Conservation (phyloP, 1,140 invertebrate genomes). For the Drosophila lini region DNA sequence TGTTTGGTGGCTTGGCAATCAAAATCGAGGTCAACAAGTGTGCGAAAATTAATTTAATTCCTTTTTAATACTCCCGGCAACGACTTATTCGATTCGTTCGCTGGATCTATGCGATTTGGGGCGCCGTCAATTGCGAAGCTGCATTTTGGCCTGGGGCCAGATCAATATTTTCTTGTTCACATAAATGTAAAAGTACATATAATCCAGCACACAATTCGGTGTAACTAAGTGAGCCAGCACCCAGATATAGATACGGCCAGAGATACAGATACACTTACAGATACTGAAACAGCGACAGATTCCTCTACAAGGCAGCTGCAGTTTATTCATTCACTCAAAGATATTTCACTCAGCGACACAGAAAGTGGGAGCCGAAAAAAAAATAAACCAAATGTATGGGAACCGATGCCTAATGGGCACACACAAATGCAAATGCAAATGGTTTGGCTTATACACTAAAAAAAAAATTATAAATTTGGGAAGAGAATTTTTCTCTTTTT, state of each 20-base stretch:
- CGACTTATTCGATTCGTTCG: constrained; percentile 18
- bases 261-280: background rate
- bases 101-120: constrained; percentile 5
- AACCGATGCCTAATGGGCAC: constrained; percentile 66
- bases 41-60: constrained; percentile 65
- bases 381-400: constrained; percentile 49
- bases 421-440: constrained; percentile 49
- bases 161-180: constrained; percentile 50
- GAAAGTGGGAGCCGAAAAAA: constrained; percentile 39
- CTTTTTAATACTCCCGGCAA: constrained; percentile 38
- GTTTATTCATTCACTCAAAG: constrained; percentile 55
- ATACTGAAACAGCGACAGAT: constrained; percentile 18
- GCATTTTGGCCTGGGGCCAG: constrained; percentile 37
- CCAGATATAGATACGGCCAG: constrained; percentile 8
- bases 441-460: constrained; percentile 8
- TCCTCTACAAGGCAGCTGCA: constrained; percentile 34
- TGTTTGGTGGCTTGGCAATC: constrained; percentile 17
- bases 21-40: constrained; percentile 52
- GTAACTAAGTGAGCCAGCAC: constrained; percentile 7
- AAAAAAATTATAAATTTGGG: background rate
- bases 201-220: constrained; percentile 24
- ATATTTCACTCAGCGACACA: constrained; percentile 60
- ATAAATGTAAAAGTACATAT: constrained; percentile 34
- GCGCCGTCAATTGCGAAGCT: constrained; percentile 4
- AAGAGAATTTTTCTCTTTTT: background rate